phyloP scores from a whole-genome alignment of 35 echinoderm and acorn worm genomes.

The Acanthaster planci region DNA sequence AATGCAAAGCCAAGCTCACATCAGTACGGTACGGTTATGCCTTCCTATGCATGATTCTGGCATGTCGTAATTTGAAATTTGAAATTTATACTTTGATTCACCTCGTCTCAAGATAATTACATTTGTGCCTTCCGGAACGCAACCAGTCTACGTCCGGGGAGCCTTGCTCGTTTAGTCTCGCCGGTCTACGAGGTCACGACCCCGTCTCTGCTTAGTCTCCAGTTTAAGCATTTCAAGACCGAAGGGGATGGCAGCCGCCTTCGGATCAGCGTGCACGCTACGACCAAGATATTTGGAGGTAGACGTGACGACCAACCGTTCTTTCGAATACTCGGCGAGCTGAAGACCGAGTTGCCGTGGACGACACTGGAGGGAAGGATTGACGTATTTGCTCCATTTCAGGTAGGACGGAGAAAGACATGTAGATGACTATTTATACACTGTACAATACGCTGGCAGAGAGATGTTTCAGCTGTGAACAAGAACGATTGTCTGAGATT shows the following conservation, averaged over 20 bases:
- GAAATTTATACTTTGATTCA: too few relatives aligned
- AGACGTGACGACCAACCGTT: slow-evolving; percentile 5
- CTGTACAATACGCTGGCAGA: too few relatives aligned
- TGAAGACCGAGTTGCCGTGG: not conserved
- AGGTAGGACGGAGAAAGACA: too few relatives aligned
- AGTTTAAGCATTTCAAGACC: slow-evolving; percentile 2
- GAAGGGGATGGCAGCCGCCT: slow-evolving; percentile 3
- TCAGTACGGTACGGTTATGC: too few relatives aligned
- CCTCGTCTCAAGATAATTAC: slow-evolving; percentile 13
- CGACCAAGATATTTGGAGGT: not conserved
- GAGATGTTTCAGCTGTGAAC: too few relatives aligned
- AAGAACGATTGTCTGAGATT: too few relatives aligned
- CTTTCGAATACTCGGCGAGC: not conserved
- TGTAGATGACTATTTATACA: too few relatives aligned
- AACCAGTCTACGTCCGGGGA: not conserved
- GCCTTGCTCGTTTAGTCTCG: not conserved
- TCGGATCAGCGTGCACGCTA: not conserved
- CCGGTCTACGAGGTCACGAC: slow-evolving; percentile 4
- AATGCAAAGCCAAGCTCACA: too few relatives aligned
- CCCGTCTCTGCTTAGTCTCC: slow-evolving; percentile 17
- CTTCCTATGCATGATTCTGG: too few relatives aligned
- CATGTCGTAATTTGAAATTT: too few relatives aligned
- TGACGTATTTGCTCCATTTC: not conserved
- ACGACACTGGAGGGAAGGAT: not conserved
- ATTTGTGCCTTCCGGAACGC: not conserved